A percentile compares a stretch with the other conserved stretches of the same genome.
Conservation (phyloP, 2,797 vertebrate genomes). For the Gastrophryne carolinensis region DNA sequence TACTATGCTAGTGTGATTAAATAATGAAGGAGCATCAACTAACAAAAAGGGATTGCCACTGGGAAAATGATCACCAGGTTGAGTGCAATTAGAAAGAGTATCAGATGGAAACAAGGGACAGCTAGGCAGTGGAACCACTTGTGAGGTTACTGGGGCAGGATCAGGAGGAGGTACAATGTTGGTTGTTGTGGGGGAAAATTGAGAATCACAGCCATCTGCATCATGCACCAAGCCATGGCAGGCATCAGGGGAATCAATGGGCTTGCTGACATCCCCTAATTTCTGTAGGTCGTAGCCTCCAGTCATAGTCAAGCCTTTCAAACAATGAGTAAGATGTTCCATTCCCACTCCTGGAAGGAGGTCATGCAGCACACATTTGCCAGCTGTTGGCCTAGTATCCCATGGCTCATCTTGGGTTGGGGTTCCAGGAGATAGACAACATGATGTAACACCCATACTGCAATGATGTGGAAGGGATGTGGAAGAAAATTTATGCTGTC, state of each 20-base stretch:
- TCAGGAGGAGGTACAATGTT: background rate
- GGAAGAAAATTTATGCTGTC: background rate
- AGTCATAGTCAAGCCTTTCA: slow-evolving; percentile 22
- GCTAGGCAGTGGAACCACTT: background rate
- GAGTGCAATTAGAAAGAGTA: background rate
- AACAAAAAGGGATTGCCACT: background rate
- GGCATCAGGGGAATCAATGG: background rate
- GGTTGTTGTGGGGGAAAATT: background rate
- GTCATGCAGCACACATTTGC: slow-evolving; percentile 1
- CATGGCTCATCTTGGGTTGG: slow-evolving; percentile 55
- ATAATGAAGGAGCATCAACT: too few relatives aligned
- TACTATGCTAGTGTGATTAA: background rate
- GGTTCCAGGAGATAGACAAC: slow-evolving; percentile 47
- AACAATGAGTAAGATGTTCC: slow-evolving; percentile 35
- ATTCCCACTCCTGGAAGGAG: slow-evolving; percentile 1
- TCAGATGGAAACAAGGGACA: background rate
- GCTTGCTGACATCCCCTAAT: background rate
- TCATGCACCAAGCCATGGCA: background rate
- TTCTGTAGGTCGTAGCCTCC: background rate
- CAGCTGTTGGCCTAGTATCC: background rate
- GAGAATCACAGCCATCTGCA: background rate
- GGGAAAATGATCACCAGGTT: background rate
- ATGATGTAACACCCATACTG: background rate
- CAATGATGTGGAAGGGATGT: background rate
- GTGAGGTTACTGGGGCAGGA: slow-evolving; percentile 19